Evolutionary conservation across 2,797 vertebrate genomes (phyloP), one percentile per base, ranked within the genome.

Genomic region (Dermochelys coriacea): DNA sequence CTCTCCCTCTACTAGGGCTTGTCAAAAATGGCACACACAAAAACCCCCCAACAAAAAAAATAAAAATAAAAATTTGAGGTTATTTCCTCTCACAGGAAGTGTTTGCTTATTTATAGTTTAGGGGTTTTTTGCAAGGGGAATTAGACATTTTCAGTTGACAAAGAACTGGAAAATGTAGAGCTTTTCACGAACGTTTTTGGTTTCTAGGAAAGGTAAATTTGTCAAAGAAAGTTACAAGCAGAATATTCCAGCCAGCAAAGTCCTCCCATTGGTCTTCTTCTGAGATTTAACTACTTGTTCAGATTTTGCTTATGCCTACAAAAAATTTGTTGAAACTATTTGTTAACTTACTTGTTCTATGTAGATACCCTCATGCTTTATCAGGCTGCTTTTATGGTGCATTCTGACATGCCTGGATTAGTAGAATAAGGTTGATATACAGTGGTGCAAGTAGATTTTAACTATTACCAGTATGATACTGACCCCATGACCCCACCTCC

Each of bases 301-400:
- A 0, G 37, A 34, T 21, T 45, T 55, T 68, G 31, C 52, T 57
- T 82, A 25, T 21, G 45, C 68, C 59, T 41, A 23, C 9, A 55
- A 21, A 25, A 64, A 57, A 64, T 85, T n/a, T 74, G 29, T 61
- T 61, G 8, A 87, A 85, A 25, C 45, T 27, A 86, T 80, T 71
- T 37, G 37, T 12, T 34, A 94, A 37, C 6, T 5, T 6, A 1
- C 0, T 1, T 50, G 1, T 25, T 71, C 84, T 1, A 1, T 0
- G 3, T 15, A 91, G 81, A 59, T 6, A 85, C 11, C 9, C 3
- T 81, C 64, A 64, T 57, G 78, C 3, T 34, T 78, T 8, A 54
- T 85, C 64, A 85, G 14, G 61, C 59, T 31, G 31, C 29, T 31
- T 61, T 61, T 34, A 61, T 61, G 59, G 59, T 34, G 57, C 14